Evolutionary conservation across 1,140 invertebrate genomes (phyloP).

Genomic region (Drosophila jambulina): DNA sequence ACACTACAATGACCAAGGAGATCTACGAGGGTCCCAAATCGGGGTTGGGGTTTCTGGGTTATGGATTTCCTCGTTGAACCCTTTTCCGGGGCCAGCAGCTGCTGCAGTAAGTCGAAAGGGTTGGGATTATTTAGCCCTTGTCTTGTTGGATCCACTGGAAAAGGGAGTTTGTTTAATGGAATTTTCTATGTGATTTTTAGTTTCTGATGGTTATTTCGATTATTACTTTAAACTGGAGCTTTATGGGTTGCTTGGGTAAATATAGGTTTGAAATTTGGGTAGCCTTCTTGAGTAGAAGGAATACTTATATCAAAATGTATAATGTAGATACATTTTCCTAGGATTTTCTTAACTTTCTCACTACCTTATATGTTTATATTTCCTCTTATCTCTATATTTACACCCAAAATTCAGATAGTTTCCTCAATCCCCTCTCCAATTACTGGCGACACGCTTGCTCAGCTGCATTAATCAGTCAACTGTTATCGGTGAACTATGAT

Average conservation of each 20-base stretch:
- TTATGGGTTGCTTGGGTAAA: background rate
- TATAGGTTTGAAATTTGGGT: background rate
- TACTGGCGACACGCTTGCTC: conserved; percentile 3
- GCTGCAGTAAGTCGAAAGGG: conserved; percentile 42
- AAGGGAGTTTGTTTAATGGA: conserved; percentile 23
- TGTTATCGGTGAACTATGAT: conserved; percentile 29
- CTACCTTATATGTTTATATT: too few species aligned
- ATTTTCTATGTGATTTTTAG: conserved; percentile 32
- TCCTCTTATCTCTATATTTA: too few species aligned
- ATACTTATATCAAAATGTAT: too few species aligned
- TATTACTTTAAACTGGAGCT: conserved; percentile 5
- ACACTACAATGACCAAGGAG: conserved; percentile 27
- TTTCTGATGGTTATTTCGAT: conserved; percentile 9
- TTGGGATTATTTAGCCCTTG: conserved; percentile 27
- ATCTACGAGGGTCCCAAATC: conserved; percentile 25
- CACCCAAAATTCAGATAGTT: too few species aligned
- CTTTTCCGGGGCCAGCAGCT: conserved; percentile 28
- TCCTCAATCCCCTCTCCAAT: background rate
- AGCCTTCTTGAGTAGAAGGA: too few species aligned
- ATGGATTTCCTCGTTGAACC: conserved; percentile 2
- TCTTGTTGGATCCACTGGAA: conserved; percentile 23
- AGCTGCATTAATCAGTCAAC: conserved; percentile 35
- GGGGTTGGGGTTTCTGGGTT: background rate
- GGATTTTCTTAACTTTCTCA: too few species aligned
- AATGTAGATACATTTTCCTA: too few species aligned